Conservation (phyloP, 1,140 invertebrate genomes). For the Reticulitermes speratus region DNA sequence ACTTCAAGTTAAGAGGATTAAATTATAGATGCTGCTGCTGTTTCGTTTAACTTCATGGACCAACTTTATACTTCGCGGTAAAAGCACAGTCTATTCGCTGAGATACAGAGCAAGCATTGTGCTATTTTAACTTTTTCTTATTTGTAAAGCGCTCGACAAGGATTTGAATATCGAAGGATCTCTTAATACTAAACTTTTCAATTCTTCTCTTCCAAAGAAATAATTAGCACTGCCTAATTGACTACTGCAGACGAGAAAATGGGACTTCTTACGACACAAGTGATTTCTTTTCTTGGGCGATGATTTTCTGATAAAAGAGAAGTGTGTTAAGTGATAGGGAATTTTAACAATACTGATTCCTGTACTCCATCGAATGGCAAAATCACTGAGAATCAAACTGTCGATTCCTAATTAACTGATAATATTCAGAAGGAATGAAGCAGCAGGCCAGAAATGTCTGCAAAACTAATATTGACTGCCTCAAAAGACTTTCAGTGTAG, state of each 20-base stretch:
- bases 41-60: background rate
- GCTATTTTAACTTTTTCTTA: background rate
- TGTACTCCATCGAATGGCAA: too few species aligned
- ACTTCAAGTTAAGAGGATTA: background rate
- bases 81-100: background rate
- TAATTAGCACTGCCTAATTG: background rate
- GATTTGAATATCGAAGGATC: background rate
- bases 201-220: background rate
- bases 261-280: background rate
- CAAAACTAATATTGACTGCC: too few species aligned
- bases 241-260: background rate
- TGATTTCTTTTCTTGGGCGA: too few species aligned
- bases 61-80: background rate
- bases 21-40: background rate
- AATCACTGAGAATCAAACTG: too few species aligned
- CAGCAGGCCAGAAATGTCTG: too few species aligned
- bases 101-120: background rate
- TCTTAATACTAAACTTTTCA: background rate
- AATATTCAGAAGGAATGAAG: too few species aligned
- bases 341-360: too few species aligned
- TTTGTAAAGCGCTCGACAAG: background rate
- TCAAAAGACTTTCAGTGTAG: too few species aligned
- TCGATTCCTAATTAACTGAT: too few species aligned
- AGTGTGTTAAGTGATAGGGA: too few species aligned
- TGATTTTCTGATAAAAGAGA: too few species aligned